Base-by-base conservation (phyloP, 2,888 invertebrate genomes). In the Agrilus biguttatus region DNA sequence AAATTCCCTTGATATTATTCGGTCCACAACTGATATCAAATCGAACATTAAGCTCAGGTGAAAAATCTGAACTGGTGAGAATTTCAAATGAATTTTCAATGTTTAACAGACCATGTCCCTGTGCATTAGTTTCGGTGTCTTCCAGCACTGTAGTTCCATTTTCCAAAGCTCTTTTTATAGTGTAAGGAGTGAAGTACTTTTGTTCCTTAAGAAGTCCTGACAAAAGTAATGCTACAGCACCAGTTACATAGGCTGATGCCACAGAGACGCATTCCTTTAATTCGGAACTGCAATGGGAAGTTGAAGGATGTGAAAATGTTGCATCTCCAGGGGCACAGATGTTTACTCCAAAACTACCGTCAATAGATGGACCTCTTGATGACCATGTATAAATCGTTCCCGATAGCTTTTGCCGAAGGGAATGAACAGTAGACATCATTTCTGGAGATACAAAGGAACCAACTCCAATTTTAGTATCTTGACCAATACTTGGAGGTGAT, bases 181-280 rank as follows among this genome's bases (percentile, higher is more conserved):
- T 84, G 68, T 83, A 93, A 1, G 96, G 95, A 5, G 92, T 87
- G 65, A 84, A 91, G 0, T 75, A 67, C 28, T 91, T 67, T 1
- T 68, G 62, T 49, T 75, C 74, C 37, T 78, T 78, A 53, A 83
- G 80, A 45, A 96, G 65, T 0, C 87, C 96, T 0, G 90, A 91
- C 43, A 95, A 68, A 7, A 95, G 66, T 2, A 83, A 62, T 44
- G 80, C 83, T 35, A 93, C 78, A 45, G 86, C 85, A 19, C 97
- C 97, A 38, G 92, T 85, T 2, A 91, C 93, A 68, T 96, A 95
- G 1, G 97, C 97, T 1, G 95, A 87, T 8, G 93, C 86, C 97
- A 97, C 98, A 45, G 93, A 95, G 1, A 96, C 97, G 21, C 96
- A 97, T 66, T 96, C 96, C 89, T 96, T 90, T 8, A 97, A 73